Evolutionary conservation across 2,113 vertebrate species (phyloP).

Genomic region (Trematomus loennbergii): DNA sequence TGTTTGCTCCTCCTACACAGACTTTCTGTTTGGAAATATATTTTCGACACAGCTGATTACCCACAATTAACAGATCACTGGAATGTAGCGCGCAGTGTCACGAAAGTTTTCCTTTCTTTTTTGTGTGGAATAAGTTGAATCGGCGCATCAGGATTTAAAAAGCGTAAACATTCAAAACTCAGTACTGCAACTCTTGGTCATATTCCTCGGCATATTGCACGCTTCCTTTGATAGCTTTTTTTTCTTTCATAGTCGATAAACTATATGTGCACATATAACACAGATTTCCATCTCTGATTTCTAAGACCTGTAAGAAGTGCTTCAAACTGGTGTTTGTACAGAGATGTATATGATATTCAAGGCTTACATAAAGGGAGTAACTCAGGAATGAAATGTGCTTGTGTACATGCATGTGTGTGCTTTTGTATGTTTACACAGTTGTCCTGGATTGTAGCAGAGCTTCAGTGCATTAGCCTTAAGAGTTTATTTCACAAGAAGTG

Average conservation of each 20-base stretch:
- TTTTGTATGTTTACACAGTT: slow-evolving; percentile 47
- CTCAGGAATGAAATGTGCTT: background rate
- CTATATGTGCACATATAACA: background rate
- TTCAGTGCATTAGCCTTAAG: slow-evolving; percentile 28
- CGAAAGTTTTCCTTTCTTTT: background rate
- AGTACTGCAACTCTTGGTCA: background rate
- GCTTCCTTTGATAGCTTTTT: background rate
- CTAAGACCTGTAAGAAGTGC: too few relatives aligned
- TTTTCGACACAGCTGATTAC: slow-evolving; percentile 18
- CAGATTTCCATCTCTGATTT: too few relatives aligned
- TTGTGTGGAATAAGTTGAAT: background rate
- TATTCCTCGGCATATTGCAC: background rate
- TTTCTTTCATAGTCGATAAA: background rate
- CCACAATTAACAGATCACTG: background rate
- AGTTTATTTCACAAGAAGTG: slow-evolving; percentile 42
- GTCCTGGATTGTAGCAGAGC: slow-evolving; percentile 17
- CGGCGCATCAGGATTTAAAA: background rate
- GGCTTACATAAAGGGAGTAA: slow-evolving; percentile 15
- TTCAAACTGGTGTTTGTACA: background rate
- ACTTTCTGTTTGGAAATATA: slow-evolving; percentile 5
- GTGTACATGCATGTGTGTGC: slow-evolving; percentile 22
- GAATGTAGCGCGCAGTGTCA: background rate
- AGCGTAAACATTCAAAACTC: background rate
- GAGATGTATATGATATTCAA: slow-evolving; percentile 3
- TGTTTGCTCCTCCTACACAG: slow-evolving; percentile 9